Base-by-base conservation (phyloP, 2,113 vertebrate species). In the Lates calcarifer region DNA sequence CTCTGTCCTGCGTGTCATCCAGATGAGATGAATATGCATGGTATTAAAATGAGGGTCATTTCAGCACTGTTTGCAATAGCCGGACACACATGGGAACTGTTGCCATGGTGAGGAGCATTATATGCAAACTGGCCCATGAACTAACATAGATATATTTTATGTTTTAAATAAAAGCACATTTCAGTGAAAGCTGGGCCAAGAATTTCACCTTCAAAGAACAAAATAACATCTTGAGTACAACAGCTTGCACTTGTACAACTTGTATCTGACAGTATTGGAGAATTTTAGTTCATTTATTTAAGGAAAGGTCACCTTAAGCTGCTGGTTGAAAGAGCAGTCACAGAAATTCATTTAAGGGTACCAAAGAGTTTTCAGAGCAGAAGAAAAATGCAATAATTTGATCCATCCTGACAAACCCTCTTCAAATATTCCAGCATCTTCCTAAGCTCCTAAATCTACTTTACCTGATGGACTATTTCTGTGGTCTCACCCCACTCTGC, bases 1-100 rank as follows among this genome's bases (percentile, higher is more conserved):
- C 57, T 43, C 69, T 56, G 65, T 47, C 55, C 74, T 76, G 57
- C 20, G 28, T 61, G 68, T 64, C 68, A 39, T 9, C 51, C 37
- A 55, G 45, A 72, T 49, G 31, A 77, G 69, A 84, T 87, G 83
- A 87, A 82, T 89, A 84, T 86, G 74, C 75, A 91, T 87, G 57
- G 2, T 82, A 85, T 87, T 80, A 29, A 85, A 87, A 89, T 83
- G 35, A 85, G 74, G 65, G 84, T 79, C 79, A 70, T 49, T 65
- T 68, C 62, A 2, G 6, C 66, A 8, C 53, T 29, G 57, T 76
- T 79, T 77, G 81, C 61, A 63, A 31, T 56, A 33, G 65, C 61
- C 65, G 29, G 60, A 60, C 41, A 35, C 57, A 70, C 69, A 57
- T 51, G 49, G 67, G 67, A 67, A 49, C 71, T 9, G 89, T 89